Percentiles rank a stretch among this genome's conserved stretches.
phyloP scores from a whole-genome alignment of 2,888 invertebrate species.

The Cheilosia vernalis region DNA sequence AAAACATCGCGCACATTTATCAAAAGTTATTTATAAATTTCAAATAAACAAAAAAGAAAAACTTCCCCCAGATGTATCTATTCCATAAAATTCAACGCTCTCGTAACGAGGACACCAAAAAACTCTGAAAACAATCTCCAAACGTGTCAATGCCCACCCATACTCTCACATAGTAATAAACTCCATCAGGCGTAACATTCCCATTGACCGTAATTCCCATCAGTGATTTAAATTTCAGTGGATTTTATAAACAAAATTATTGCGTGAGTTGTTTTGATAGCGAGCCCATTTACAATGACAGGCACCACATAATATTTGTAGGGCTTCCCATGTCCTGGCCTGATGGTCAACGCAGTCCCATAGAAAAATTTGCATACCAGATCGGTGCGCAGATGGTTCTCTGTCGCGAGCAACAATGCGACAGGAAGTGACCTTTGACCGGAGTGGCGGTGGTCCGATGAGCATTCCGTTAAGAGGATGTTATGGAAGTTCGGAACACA shows the following conservation, averaged over 20 bases:
- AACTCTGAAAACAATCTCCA: constrained; percentile 3
- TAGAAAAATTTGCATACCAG: constrained; percentile 48
- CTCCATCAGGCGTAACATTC: constrained; percentile 55
- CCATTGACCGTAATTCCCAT: constrained; percentile 70
- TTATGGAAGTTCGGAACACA: constrained; percentile 15
- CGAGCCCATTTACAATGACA: constrained; percentile 55
- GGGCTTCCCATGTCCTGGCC: constrained; percentile 18
- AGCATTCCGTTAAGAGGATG: constrained; percentile 31
- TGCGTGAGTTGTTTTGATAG: constrained; percentile 68
- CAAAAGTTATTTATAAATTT: too few relatives aligned
- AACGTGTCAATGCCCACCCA: neutral
- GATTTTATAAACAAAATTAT: constrained; percentile 70
- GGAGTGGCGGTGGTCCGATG: constrained; percentile 13
- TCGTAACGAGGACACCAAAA: neutral
- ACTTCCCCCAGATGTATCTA: neutral
- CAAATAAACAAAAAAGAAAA: neutral
- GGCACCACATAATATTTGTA: constrained; percentile 47
- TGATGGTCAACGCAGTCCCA: neutral
- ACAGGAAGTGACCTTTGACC: constrained; percentile 39
- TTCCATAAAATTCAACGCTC: neutral
- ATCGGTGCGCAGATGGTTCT: constrained; percentile 18
- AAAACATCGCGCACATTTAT: too few relatives aligned
- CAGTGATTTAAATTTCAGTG: constrained; percentile 70
- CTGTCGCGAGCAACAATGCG: neutral
- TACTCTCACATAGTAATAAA: constrained; percentile 31